These are phyloP conservation scores for Callyntrura sp. DNA, from an alignment of 2,888 invertebrate genomes.

Conservation along the genomic window DNA sequence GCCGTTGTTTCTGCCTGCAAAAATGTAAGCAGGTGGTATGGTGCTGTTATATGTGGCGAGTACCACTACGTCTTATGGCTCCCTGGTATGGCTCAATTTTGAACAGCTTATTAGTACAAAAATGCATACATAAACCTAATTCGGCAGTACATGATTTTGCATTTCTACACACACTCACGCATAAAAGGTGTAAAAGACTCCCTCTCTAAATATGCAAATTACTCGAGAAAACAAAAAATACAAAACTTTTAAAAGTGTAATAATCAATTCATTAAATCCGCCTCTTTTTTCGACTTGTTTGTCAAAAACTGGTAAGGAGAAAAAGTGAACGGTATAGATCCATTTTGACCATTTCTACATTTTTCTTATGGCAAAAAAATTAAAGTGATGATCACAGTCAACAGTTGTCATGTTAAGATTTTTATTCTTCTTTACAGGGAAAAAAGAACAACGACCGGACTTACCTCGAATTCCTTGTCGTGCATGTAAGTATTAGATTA, in stretches of 20 bases:
- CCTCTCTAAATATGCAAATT: conserved; percentile 58
- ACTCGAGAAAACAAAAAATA: conserved; percentile 32
- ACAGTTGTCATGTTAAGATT: conserved; percentile 16
- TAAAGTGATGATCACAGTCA: conserved; percentile 12
- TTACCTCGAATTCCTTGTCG: conserved; percentile 43
- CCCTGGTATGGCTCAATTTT: neutral
- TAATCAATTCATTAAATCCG: conserved; percentile 47
- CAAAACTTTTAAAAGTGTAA: conserved; percentile 6
- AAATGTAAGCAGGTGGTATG: conserved; percentile 1
- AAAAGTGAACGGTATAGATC: conserved; percentile 56
- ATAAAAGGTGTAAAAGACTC: neutral
- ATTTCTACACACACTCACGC: neutral
- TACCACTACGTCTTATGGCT: neutral
- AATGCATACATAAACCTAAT: neutral
- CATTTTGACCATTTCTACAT: conserved; percentile 21
- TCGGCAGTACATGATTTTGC: neutral
- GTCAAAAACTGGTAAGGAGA: conserved; percentile 52
- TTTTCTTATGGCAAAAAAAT: neutral
- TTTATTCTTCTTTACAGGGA: neutral
- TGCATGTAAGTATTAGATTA: conserved; percentile 50
- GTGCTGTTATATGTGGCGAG: conserved; percentile 21
- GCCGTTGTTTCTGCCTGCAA: neutral
- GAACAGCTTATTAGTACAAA: neutral
- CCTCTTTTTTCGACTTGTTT: conserved; percentile 40
- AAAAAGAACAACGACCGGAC: conserved; percentile 66